Evolutionary conservation across 2,113 vertebrate genomes (phyloP).

Genomic region (Pyrgilauda ruficollis): DNA sequence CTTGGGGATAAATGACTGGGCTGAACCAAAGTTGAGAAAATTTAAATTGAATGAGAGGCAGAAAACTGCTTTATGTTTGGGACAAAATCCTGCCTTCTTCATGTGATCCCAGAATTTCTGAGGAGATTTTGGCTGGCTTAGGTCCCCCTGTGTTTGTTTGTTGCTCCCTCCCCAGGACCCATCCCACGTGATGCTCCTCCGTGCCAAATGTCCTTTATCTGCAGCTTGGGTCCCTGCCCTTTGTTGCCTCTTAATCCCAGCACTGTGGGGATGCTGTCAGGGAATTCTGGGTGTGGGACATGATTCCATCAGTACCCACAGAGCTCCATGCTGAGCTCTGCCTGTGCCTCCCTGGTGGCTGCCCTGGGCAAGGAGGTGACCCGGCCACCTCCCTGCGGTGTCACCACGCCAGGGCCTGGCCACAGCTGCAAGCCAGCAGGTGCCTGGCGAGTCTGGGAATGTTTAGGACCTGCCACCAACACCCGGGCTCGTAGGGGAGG

Average conservation of each 20-base stretch:
- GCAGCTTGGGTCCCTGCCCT: background rate
- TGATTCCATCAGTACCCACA: background rate
- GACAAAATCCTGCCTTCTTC: background rate
- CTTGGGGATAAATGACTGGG: background rate
- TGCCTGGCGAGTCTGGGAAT: background rate
- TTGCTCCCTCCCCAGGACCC: background rate
- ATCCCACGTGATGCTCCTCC: background rate
- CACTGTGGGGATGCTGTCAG: background rate
- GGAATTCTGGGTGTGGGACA: background rate
- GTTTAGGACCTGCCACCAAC: background rate
- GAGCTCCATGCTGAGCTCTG: background rate
- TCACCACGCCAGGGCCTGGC: fast-evolving
- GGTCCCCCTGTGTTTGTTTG: background rate
- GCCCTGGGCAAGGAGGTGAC: background rate
- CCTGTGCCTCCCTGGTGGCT: background rate
- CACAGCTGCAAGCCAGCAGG: background rate
- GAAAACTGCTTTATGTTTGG: background rate
- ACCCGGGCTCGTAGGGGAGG: background rate
- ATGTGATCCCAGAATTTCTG: background rate
- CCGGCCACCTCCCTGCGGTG: background rate
- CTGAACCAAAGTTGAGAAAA: background rate
- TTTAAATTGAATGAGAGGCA: background rate
- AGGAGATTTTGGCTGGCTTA: background rate
- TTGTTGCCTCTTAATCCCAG: background rate
- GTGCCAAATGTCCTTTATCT: background rate